Conservation (phyloP, 2,888 invertebrate genomes). For the Terebella lapidaria region DNA sequence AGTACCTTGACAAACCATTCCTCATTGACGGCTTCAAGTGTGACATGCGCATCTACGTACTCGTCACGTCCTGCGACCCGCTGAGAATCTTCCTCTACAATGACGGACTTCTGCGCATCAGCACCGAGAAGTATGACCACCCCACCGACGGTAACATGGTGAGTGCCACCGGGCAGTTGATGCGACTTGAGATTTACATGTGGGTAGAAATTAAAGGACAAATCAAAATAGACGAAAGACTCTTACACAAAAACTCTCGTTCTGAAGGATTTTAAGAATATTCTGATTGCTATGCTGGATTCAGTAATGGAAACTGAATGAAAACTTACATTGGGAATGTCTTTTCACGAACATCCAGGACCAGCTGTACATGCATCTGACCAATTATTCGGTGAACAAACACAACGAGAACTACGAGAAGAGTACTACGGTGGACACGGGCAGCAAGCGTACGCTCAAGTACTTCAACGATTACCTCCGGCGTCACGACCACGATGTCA, state of each 20-base stretch:
- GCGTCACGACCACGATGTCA: conserved; percentile 44
- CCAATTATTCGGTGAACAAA: conserved; percentile 54
- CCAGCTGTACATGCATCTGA: conserved; percentile 52
- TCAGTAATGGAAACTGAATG: no score
- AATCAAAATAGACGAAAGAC: background rate
- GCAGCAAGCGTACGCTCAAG: conserved; percentile 50
- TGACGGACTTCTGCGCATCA: conserved; percentile 50
- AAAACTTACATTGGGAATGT: no score
- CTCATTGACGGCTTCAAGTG: conserved; percentile 52
- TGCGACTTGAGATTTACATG: background rate
- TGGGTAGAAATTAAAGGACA: background rate
- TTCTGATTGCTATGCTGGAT: no score
- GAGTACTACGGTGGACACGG: conserved; percentile 38
- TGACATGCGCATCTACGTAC: conserved; percentile 52
- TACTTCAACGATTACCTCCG: conserved; percentile 50
- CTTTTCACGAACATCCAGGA: no score
- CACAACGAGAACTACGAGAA: conserved; percentile 50
- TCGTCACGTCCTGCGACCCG: conserved; percentile 53
- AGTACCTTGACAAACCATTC: conserved; percentile 52
- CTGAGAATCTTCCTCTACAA: conserved; percentile 50
- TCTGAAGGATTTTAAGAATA: no score
- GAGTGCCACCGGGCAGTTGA: no score
- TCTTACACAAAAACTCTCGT: no score
- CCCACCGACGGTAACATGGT: conserved; percentile 49
- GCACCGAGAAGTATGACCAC: conserved; percentile 50